Evolutionary conservation across 2,113 vertebrate genomes (phyloP), one percentile per base, ranked within the genome.

Genomic region (Lucifuga dentata): DNA sequence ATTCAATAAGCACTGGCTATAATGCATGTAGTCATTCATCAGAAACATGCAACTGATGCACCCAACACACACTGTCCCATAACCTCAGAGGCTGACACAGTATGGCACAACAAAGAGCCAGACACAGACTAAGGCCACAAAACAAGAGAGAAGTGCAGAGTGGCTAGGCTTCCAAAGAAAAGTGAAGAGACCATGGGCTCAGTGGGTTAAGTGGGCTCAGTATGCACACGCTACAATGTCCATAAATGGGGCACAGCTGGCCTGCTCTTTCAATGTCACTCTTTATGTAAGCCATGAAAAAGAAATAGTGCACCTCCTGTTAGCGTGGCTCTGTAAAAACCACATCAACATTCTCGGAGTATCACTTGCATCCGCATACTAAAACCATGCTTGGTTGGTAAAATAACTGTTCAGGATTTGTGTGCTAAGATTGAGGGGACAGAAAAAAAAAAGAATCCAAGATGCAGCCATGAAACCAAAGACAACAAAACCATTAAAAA

Each of bases 121-220:
- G 50, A 56, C 40, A 71, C 24, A 44, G 35, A 50, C 12, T 29
- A 68, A 5, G 19, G 32, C 46, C 41, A 50, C 68, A 59, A 41
- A 72, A 17, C 40, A 36, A 48, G 8, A 56, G 17, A 48, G 5
- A 55, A 76, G 53, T 80, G 75, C 76, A 68, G 23, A 73, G 57
- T 51, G 48, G 32, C 26, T 29, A 29, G 7, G 26, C 50, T 46
- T 50, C 65, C 6, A 73, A 26, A 60, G 3, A 48, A 50, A 13
- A 29, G 17, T 23, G 16, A 40, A 40, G 23, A n/a, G 19, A 48
- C 24, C 56, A 48, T 13, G 16, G 23, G 57, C 44, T 68, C 59
- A 59, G 24, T 53, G 16, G 23, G 57, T 40, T 68, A 55, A 59
- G 24, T 53, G 23, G 41, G 49, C 13, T 50, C 36, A 17, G 5